Conservation (phyloP, 2,113 vertebrate species). For the Pleuronectes platessa region DNA sequence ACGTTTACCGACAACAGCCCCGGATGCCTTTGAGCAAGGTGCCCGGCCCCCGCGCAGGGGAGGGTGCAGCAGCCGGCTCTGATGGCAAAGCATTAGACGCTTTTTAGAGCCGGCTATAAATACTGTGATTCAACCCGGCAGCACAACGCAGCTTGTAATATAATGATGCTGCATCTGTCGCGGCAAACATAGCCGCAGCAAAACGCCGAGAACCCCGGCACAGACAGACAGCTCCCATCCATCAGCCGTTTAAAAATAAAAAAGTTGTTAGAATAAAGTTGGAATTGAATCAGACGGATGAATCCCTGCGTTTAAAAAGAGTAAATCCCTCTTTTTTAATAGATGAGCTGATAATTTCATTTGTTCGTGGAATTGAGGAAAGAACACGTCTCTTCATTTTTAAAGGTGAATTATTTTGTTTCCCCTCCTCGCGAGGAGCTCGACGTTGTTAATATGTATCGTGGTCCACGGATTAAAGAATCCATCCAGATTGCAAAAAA, state of each 20-base stretch:
- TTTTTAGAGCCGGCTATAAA: conserved; percentile 61
- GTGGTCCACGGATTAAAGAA: conserved; percentile 1
- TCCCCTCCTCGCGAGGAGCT: too few relatives aligned
- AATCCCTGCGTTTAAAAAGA: neutral
- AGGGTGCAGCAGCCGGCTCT: conserved; percentile 18
- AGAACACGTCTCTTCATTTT: neutral
- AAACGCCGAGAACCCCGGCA: neutral
- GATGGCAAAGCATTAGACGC: conserved; percentile 13
- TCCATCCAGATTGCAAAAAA: conserved; percentile 10
- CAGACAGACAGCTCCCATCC: neutral
- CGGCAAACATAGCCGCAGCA: conserved; percentile 29
- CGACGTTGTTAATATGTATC: neutral
- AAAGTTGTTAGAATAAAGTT: conserved; percentile 17
- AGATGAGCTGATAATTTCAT: neutral
- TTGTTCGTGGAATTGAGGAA: neutral
- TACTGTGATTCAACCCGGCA: conserved; percentile 32
- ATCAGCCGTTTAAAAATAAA: conserved; percentile 28
- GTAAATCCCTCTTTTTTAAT: too few relatives aligned
- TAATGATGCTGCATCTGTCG: conserved; percentile 47
- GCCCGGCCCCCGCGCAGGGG: conserved; percentile 6
- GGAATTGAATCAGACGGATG: neutral
- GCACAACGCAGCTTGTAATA: conserved; percentile 27
- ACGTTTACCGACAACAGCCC: neutral
- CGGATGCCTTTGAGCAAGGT: conserved; percentile 47
- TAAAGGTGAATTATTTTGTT: neutral